These are phyloP conservation scores for Neuroscelio doddi DNA, from an alignment of 2,888 invertebrate genomes.

Conservation along the genomic window DNA sequence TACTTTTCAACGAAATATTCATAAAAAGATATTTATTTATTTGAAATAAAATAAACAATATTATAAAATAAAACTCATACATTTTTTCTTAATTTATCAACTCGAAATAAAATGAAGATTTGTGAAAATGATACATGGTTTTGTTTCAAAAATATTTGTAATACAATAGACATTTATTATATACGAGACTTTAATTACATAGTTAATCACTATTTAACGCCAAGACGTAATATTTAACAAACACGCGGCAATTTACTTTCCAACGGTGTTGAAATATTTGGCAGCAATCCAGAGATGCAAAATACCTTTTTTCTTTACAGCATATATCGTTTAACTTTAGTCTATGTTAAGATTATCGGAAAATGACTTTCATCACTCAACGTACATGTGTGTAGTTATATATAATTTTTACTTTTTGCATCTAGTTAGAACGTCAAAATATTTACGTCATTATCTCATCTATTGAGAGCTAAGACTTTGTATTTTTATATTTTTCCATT, in stretches of 20 bases:
- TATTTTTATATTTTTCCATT: too few relatives aligned
- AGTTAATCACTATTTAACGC: not conserved
- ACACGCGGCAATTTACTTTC: not conserved
- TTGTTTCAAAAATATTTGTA: not conserved
- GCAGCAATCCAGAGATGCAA: conserved; percentile 9
- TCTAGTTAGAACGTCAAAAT: not conserved
- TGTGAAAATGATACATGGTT: not conserved
- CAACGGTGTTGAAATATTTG: conserved; percentile 3
- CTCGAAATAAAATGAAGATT: not conserved
- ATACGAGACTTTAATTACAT: not conserved
- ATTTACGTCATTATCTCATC: too few relatives aligned
- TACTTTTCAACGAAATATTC: not conserved
- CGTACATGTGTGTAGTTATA: conserved; percentile 2
- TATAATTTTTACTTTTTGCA: not conserved
- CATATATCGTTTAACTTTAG: not conserved
- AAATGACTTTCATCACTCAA: conserved; percentile 8
- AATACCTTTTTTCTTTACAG: not conserved
- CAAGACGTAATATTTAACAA: not conserved
- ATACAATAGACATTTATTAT: too few relatives aligned
- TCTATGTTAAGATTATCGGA: conserved; percentile 3
- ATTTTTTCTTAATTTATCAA: not conserved
- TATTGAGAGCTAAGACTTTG: too few relatives aligned
- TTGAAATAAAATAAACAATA: not conserved
- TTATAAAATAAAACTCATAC: not conserved
- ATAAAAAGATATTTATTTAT: not conserved